Evolutionary conservation across 1,140 invertebrate species (phyloP).

Genomic region (Penaeus indicus): DNA sequence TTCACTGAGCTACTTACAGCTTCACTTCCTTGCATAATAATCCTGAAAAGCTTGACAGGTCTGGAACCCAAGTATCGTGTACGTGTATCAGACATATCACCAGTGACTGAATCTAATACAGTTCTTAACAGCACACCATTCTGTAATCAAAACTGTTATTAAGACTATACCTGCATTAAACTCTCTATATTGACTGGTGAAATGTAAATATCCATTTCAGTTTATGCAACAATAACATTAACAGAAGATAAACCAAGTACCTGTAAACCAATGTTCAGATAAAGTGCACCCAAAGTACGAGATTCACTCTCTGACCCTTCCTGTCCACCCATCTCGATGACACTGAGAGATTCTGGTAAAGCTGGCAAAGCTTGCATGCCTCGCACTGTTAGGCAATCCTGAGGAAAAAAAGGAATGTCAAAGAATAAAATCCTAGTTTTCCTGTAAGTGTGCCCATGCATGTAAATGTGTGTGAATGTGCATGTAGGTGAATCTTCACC

Average conservation of each 20-base stretch:
- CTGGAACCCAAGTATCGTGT: slow-evolving; percentile 95
- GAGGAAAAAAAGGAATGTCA: slow-evolving; percentile 14
- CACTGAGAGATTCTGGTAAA: slow-evolving; percentile 94
- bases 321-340: slow-evolving; percentile 89
- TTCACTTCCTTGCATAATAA: slow-evolving; percentile 94
- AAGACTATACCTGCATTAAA: background rate
- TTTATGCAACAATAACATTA: background rate
- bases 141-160: slow-evolving; percentile 72
- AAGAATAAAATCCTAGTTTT: background rate
- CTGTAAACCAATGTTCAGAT: slow-evolving; percentile 95
- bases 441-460: too few relatives aligned
- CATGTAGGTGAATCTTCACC: too few relatives aligned
- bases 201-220: background rate
- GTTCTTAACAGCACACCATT: slow-evolving; percentile 97
- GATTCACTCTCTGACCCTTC: slow-evolving; percentile 77
- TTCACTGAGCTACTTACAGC: slow-evolving; percentile 77
- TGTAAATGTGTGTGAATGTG: too few relatives aligned
- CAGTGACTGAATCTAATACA: slow-evolving; percentile 95
- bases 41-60: slow-evolving; percentile 96
- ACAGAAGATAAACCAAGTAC: slow-evolving; percentile 67
- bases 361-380: slow-evolving; percentile 98
- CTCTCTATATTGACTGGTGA: too few relatives aligned
- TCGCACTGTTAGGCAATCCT: slow-evolving; percentile 90
- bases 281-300: slow-evolving; percentile 80
- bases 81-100: slow-evolving; percentile 96